phyloP scores from a whole-genome alignment of 2,888 invertebrate species.

The Fabriciana adippe region DNA sequence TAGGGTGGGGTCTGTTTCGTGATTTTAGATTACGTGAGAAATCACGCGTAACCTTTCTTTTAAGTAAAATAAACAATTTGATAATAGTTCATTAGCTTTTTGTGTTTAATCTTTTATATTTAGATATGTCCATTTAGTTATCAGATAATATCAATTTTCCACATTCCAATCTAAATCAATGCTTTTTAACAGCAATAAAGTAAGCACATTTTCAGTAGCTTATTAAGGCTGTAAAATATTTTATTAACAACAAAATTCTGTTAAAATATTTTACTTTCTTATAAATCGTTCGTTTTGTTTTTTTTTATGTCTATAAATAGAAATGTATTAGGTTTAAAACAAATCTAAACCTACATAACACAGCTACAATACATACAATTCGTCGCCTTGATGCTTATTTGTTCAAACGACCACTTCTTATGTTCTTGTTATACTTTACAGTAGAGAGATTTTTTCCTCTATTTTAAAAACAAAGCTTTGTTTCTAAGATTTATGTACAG shows the following conservation, averaged over 20 bases:
- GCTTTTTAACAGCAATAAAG: slow-evolving; percentile 1
- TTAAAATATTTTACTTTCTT: no score
- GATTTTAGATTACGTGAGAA: slow-evolving; percentile 1
- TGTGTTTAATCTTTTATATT: slow-evolving; percentile 7
- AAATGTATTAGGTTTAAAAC: background rate
- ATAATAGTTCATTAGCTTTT: slow-evolving; percentile 20
- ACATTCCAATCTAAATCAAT: slow-evolving; percentile 21
- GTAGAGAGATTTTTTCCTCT: no score
- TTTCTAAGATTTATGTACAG: no score
- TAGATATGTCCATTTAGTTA: slow-evolving; percentile 9
- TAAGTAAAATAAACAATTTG: background rate
- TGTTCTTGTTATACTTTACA: no score
- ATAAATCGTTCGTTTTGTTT: no score
- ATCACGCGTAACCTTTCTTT: slow-evolving; percentile 19
- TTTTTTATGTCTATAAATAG: background rate
- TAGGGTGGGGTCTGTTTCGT: background rate
- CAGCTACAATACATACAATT: no score
- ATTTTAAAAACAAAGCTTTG: no score
- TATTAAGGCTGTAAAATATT: background rate
- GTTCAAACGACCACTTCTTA: no score
- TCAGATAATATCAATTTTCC: slow-evolving; percentile 9
- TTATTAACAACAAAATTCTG: no score
- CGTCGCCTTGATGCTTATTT: no score
- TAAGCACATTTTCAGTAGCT: background rate
- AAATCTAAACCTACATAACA: no score